Evolutionary conservation across 23 tunicate genomes (phyloP), one percentile per base, ranked within the genome.

Genomic region (Corella eumyota): DNA sequence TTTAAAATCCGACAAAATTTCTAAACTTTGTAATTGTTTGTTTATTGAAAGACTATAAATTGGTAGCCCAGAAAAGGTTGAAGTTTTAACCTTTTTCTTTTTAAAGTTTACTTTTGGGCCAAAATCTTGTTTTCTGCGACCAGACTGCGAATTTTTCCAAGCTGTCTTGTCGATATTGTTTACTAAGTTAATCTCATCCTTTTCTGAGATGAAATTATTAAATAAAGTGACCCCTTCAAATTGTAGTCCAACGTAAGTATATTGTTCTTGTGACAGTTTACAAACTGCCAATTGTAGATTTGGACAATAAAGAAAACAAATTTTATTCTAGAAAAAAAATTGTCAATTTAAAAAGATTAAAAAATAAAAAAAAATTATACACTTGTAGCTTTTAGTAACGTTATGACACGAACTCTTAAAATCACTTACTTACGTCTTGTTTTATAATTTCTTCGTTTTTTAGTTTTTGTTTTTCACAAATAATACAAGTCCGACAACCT

Each of bases 41-140:
- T 72, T 64, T 46, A 78, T 38, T 17, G 9, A 15, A 7, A 55
- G 19, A 7, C 37, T 60, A 46, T 74, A 82, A 22, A 33, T 19
- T n/a, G 98, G 98, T 33, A 92, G 64, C n/a, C 98, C 98, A 33
- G 51, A 29, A 32, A 92, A 92, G 1, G 75, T n/a, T 0, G 64
- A n/a, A 26, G 48, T 15, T 26, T 92, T 92, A 6, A 71, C 70
- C 52, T 83, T 92, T 45, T 71, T 57, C 54, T 71, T 76, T 52
- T 93, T 93, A 73, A 93, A 93, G 49, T 93, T 93, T n/a, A 87
- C 95, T 75, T 93, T 93, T 4, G 99, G 99, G 9, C 99, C 99
- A 68, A 45, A 93, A 61, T 93, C 99, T 78, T 93, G 99, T 38
- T 93, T 93, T 30, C 90, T 64, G 56, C 99, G 52, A 2, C 99